Base-by-base conservation (phyloP, 2,113 vertebrate species). In the Ciconia stormi region DNA sequence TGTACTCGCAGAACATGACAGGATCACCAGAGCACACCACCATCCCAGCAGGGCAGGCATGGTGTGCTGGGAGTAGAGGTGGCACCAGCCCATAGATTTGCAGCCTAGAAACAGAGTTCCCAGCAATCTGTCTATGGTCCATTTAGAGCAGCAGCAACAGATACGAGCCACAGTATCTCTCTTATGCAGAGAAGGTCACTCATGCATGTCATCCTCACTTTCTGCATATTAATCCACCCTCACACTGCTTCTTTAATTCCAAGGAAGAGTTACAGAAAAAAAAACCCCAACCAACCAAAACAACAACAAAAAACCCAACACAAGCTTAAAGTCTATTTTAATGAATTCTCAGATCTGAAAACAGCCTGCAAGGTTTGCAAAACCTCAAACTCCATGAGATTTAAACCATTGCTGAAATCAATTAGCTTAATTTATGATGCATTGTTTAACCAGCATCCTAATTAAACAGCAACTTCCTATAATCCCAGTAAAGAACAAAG, bases 1-100 rank as follows among this genome's bases (percentile, higher is more conserved):
- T 26, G 13, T 26, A 36, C 13, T 61, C 0, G 0, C 18, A 42
- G 47, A 32, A 47, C 2, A 1, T 7, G 52, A 44, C 14, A 61
- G 18, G 30, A 32, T 52, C 40, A 83, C 23, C 34, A 40, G 26
- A 72, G 29, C 36, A 62, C 49, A 78, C 11, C 36, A 42, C 16
- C 18, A 22, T 21, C 22, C 36, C 62, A 70, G 21, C 29, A 61
- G 26, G 12, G 19, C 4, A 16, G 25, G 30, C 15, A 25, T 7
- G 9, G 6, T 10, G 3, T 11, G 4, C 46, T 44, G 20, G 7
- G 15, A 42, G 26, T 4, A 63, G 42, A 40, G 11, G 30, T n/a
- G 46, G 11, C 32, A 71, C 8, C 38, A 87, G 16, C 8, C 34
- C 34, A 9, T 4, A 4, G 40, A 44, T 44, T 22, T 55, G 15